Evolutionary conservation across 2,888 invertebrate genomes (phyloP).

Genomic region (Apodemia zela): DNA sequence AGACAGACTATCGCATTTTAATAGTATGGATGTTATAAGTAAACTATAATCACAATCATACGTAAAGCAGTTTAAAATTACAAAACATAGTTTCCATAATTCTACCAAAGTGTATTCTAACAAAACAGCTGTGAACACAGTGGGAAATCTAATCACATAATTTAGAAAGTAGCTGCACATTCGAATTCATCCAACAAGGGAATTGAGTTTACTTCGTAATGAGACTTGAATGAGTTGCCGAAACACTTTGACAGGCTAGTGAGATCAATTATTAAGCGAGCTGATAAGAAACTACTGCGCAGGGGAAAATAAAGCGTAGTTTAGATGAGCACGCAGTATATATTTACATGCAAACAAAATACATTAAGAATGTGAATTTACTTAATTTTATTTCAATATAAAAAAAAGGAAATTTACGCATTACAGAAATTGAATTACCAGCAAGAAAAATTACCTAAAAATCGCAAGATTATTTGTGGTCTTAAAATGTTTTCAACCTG

Average conservation of each 20-base stretch:
- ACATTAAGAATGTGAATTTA: neutral
- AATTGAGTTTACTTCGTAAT: conserved; percentile 18
- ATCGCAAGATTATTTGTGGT: too few relatives aligned
- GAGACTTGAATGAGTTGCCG: conserved; percentile 21
- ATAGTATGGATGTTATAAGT: too few relatives aligned
- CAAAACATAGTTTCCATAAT: too few relatives aligned
- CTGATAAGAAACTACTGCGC: conserved; percentile 12
- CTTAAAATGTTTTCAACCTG: too few relatives aligned
- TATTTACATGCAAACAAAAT: neutral
- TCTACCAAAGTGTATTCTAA: too few relatives aligned
- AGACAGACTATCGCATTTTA: too few relatives aligned
- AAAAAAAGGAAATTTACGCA: too few relatives aligned
- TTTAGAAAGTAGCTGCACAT: conserved; percentile 1
- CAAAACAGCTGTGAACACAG: neutral
- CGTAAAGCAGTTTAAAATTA: too few relatives aligned
- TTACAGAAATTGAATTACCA: too few relatives aligned
- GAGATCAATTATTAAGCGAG: conserved; percentile 21
- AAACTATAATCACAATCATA: too few relatives aligned
- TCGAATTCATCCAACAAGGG: conserved; percentile 2
- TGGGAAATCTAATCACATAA: neutral
- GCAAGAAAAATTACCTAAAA: too few relatives aligned
- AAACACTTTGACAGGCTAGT: conserved; percentile 19
- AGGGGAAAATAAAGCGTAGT: conserved; percentile 1
- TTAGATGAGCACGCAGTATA: neutral
- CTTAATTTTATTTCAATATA: neutral